phyloP scores from a whole-genome alignment of 2,888 invertebrate genomes.

The Apamea sordens region DNA sequence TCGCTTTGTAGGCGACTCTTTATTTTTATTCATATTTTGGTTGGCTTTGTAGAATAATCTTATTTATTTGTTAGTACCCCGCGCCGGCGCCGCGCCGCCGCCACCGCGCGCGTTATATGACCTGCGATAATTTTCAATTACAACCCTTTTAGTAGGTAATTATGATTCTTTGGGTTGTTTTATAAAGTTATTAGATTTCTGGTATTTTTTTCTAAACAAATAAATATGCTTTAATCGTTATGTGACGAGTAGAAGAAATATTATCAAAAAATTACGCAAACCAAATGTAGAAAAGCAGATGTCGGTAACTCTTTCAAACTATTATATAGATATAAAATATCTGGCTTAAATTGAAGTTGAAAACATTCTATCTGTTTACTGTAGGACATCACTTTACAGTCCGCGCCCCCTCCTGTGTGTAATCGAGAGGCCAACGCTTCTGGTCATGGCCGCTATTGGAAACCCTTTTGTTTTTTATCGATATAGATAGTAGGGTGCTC shows the following conservation, averaged over 20 bases:
- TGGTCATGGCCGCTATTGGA: not conserved
- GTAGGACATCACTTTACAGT: not conserved
- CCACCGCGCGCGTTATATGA: not conserved
- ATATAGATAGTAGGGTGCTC: not conserved
- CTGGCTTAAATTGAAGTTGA: not conserved
- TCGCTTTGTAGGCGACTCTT: conserved; percentile 12
- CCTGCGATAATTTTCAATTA: conserved; percentile 27
- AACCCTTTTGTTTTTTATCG: not conserved
- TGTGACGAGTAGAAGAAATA: too few species aligned
- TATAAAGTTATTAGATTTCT: not conserved
- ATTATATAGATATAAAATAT: conserved; percentile 5
- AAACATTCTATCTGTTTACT: not conserved
- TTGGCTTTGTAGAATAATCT: conserved; percentile 17
- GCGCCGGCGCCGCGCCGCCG: not conserved
- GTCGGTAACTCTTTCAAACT: not conserved
- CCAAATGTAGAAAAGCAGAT: not conserved
- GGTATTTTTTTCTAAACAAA: not conserved
- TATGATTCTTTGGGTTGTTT: not conserved
- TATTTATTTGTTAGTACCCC: conserved; percentile 32
- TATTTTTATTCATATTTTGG: conserved; percentile 29
- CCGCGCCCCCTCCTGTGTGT: too few species aligned
- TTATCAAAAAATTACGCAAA: not conserved
- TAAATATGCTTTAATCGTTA: not conserved
- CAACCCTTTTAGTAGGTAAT: conserved; percentile 11
- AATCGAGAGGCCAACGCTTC: not conserved